A percentile compares a stretch with the other conserved stretches of the same genome.
Conservation (phyloP, 1,140 invertebrate species). For the Brachionus manjavacas region DNA sequence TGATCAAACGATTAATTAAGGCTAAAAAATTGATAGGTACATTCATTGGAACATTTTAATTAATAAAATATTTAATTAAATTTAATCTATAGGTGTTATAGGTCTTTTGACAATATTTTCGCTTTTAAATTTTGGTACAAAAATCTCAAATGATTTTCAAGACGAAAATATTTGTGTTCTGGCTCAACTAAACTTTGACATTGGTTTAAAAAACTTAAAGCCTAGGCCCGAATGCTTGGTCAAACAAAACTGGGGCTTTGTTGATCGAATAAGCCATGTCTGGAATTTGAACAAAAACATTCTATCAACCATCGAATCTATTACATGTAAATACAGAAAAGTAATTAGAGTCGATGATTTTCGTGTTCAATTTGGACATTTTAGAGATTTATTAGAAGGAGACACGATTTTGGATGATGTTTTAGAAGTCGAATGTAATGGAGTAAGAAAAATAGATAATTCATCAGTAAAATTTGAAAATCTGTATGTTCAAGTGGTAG, state of each 20-base stretch:
- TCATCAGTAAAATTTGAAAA: background rate
- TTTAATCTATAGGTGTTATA: background rate
- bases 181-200: background rate
- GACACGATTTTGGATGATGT: background rate
- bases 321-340: background rate
- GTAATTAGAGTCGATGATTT: background rate
- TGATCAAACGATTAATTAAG: background rate
- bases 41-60: background rate
- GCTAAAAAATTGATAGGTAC: background rate
- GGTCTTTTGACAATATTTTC: background rate
- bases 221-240: background rate
- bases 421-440: background rate
- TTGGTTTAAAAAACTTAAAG: background rate
- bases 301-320: background rate
- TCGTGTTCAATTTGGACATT: background rate
- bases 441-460: background rate
- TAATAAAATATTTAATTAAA: background rate
- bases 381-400: background rate
- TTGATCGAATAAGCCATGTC: background rate
- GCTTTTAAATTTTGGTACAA: background rate
- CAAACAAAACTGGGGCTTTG: background rate
- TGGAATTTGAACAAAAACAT: background rate
- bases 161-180: background rate
- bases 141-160: background rate
- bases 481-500: constrained; percentile 15